Conservation (phyloP, 2,797 vertebrate genomes). For the Catamblyrhynchus diadema region DNA sequence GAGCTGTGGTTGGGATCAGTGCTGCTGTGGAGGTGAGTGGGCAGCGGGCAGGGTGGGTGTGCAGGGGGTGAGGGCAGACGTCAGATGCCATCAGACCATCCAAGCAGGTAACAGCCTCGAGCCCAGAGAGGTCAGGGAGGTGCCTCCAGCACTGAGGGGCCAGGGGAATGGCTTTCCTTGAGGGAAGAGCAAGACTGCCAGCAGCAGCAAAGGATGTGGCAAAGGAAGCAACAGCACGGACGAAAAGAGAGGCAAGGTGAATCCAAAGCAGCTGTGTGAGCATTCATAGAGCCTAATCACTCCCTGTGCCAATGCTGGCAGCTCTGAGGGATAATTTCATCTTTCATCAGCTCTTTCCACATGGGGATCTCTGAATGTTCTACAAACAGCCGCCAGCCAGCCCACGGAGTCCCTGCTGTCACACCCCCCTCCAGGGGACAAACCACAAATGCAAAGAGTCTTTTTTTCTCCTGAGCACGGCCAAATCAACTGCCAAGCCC, state of each 20-base stretch:
- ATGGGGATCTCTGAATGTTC: background rate
- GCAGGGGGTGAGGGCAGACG: background rate
- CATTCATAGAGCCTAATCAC: background rate
- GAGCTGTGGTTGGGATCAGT: background rate
- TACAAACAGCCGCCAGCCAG: background rate
- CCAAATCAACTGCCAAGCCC: background rate
- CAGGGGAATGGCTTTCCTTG: rapidly evolving
- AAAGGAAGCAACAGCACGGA: rapidly evolving
- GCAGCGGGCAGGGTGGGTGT: background rate
- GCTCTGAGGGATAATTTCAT: background rate
- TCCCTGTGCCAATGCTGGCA: background rate
- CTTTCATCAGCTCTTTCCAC: background rate
- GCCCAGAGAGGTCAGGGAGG: background rate
- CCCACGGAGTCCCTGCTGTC: rapidly evolving
- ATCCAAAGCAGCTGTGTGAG: background rate
- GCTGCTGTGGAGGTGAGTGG: rapidly evolving
- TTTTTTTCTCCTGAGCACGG: background rate
- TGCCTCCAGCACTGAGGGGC: background rate
- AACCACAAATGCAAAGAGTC: background rate
- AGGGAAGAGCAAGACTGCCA: background rate
- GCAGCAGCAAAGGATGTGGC: rapidly evolving
- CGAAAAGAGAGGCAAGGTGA: background rate
- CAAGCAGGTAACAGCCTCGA: slow-evolving; percentile 35
- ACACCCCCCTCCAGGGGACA: background rate
- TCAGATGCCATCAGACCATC: slow-evolving; percentile 23